These are phyloP conservation scores for Crocuta crocuta DNA, from an alignment of 2,113 vertebrate species.

Conservation along the genomic window DNA sequence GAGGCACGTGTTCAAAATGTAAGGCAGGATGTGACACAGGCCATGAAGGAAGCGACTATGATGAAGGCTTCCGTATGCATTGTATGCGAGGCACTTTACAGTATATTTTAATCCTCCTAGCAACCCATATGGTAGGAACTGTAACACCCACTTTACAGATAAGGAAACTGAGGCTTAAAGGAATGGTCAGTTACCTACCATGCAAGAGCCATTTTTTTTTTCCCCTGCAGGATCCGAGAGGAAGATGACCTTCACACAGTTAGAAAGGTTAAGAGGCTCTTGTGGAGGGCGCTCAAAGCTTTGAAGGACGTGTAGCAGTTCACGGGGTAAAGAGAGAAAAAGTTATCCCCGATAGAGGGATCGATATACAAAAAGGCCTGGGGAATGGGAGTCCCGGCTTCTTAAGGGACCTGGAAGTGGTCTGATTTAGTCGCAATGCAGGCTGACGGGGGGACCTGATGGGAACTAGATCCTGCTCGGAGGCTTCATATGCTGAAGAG, in stretches of 20 bases:
- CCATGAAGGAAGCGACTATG: not conserved
- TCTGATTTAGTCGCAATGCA: not conserved
- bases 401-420: not conserved
- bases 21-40: not conserved
- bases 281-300: not conserved
- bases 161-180: constrained; percentile 21
- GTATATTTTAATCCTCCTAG: not conserved
- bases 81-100: not conserved
- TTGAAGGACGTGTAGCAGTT: not conserved
- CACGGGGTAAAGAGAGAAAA: not conserved
- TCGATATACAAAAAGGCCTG: not conserved
- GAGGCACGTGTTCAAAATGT: not conserved
- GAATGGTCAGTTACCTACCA: not conserved
- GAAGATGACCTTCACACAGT: not conserved
- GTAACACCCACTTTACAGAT: not conserved
- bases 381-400: not conserved
- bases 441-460: not conserved
- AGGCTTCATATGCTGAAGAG: not conserved
- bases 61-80: not conserved
- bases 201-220: not conserved
- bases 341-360: not conserved
- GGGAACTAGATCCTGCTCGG: not conserved
- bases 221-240: not conserved
- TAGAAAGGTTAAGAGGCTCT: not conserved
- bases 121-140: not conserved